phyloP scores from a whole-genome alignment of 2,888 invertebrate genomes.

The Acanthosepion pharaonis region DNA sequence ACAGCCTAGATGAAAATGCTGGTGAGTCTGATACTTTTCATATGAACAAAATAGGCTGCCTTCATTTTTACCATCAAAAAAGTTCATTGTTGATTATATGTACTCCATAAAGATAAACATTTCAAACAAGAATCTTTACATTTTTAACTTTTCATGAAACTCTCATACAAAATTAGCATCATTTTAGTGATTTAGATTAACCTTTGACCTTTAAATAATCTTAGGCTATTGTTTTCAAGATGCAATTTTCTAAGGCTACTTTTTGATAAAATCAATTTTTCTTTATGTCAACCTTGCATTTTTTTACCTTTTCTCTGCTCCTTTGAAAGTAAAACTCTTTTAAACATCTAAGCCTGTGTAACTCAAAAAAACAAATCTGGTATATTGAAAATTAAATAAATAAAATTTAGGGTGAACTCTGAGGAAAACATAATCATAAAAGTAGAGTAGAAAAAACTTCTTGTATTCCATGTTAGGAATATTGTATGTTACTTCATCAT shows the following conservation, averaged over 20 bases:
- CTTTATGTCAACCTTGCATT: not conserved
- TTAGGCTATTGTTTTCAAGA: not conserved
- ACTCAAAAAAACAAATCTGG: not conserved
- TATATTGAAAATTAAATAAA: not conserved
- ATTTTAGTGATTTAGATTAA: not conserved
- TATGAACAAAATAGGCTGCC: not conserved
- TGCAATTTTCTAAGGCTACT: not conserved
- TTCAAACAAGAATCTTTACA: not conserved
- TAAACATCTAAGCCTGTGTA: not conserved
- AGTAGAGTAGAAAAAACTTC: no score
- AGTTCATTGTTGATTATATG: not conserved
- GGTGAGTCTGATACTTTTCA: not conserved
- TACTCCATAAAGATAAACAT: not conserved
- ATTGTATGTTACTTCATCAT: no score
- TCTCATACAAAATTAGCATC: constrained; percentile 13
- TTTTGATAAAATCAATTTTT: not conserved
- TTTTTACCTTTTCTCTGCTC: not conserved
- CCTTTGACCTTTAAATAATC: not conserved
- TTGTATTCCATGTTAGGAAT: no score
- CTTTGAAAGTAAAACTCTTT: not conserved
- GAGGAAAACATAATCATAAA: no score
- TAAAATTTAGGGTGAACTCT: no score
- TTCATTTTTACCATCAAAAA: not conserved
- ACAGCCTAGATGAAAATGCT: not conserved
- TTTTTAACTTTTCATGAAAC: not conserved